Evolutionary conservation across 1,140 invertebrate species (phyloP).

Genomic region (Ceratosolen fusciceps): DNA sequence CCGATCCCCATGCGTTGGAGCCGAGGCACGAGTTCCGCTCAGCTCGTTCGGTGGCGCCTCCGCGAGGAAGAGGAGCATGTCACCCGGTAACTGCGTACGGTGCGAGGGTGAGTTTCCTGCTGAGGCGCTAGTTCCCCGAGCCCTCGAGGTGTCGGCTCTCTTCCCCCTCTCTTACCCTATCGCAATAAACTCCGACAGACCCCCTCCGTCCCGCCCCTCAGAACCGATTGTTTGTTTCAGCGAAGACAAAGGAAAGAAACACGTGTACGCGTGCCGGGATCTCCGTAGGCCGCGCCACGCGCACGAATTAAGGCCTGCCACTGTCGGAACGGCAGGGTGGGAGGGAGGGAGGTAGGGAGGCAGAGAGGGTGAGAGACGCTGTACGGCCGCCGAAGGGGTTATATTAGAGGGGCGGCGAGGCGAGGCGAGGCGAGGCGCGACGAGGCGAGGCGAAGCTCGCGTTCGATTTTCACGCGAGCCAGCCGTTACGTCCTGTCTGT

Average conservation of each 20-base stretch:
- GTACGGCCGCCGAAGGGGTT: conserved; percentile 22
- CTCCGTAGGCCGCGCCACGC: too few species aligned
- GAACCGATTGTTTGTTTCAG: conserved; percentile 34
- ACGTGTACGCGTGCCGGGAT: too few species aligned
- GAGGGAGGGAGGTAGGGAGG: conserved; percentile 34
- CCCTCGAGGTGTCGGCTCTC: not conserved
- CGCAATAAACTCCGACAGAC: too few species aligned
- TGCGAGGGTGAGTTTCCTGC: not conserved
- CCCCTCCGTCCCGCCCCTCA: not conserved
- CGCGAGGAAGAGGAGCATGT: not conserved
- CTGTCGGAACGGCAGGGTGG: not conserved
- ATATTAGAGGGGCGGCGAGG: conserved; percentile 18
- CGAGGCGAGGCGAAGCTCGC: conserved; percentile 30
- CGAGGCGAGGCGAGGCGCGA: too few species aligned
- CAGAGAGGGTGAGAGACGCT: not conserved
- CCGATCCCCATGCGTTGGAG: too few species aligned
- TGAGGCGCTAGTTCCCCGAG: not conserved
- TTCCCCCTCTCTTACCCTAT: too few species aligned
- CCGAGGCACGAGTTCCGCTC: too few species aligned
- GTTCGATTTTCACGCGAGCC: conserved; percentile 59
- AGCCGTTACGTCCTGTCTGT: conserved; percentile 66
- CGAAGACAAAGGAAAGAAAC: not conserved
- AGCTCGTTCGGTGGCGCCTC: not conserved
- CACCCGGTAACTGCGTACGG: not conserved
- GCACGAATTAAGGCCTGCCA: too few species aligned